Evolutionary conservation across 2,113 vertebrate genomes (phyloP), one percentile per base, ranked within the genome.

Genomic region (Sialia sialis): DNA sequence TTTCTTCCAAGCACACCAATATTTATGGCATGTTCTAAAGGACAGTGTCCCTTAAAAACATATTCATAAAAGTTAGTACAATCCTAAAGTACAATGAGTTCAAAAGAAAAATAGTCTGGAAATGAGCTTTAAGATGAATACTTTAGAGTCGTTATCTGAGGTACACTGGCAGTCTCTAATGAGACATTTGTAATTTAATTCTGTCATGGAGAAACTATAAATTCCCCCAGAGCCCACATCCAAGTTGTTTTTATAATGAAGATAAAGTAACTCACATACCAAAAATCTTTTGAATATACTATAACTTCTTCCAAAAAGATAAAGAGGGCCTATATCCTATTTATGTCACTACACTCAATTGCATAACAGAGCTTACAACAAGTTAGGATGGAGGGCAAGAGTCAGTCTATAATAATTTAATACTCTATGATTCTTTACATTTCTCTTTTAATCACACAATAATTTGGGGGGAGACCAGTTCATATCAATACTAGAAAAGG

Each of bases 211-310:
- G 93, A 92, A 84, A 60, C 94, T 88, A 89, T 97, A 96, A 97
- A 97, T 97, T 97, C 85, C 82, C 94, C 60, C 83, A 94, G 95
- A 97, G 81, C 38, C 52, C 92, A 92, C 89, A 96, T 97, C 82
- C 95, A 85, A 90, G 79, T 73, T 97, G 93, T 96, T 97, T 97
- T 96, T 96, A 88, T 96, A 97, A 97, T 96, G 95, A 98, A 98
- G 98, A 98, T 98, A 98, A 98, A 98, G 97, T 96, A 96, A 84
- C 48, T 84, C 55, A 93, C 94, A 98, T 97, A 97, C 96, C 92
- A 96, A 97, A 97, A 97, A 96, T 94, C 91, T 95, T 87, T 96
- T 96, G 79, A 97, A 91, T 96, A 96, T 79, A 74, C 68, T 95
- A 70, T 93, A 97, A 95, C 93, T 97, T 97, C 97, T 97, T 97